Evolutionary conservation across 2,888 invertebrate species (phyloP).

Genomic region (Chrysina gloriosa): DNA sequence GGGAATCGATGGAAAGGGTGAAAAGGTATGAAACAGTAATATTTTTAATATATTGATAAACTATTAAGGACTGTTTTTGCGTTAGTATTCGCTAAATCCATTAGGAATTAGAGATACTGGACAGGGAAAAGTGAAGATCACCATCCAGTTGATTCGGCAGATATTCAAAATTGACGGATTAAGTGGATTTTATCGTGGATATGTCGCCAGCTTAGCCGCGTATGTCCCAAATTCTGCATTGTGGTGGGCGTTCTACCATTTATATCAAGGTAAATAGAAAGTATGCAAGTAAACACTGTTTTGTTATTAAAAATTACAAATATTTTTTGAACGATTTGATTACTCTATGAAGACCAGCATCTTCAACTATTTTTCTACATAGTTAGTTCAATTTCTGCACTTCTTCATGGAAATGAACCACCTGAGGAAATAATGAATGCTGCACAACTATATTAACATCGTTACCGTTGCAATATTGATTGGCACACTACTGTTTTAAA

Average conservation of each 20-base stretch:
- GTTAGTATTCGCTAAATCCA: slow-evolving; percentile 63
- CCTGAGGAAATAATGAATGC: too few species aligned
- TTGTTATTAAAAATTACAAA: too few species aligned
- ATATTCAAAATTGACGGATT: slow-evolving; percentile 87
- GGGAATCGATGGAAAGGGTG: slow-evolving; percentile 66
- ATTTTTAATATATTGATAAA: background rate
- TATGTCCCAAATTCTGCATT: slow-evolving; percentile 98
- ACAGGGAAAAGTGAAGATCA: slow-evolving; percentile 75
- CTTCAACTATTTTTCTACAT: too few species aligned
- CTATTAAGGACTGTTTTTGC: slow-evolving; percentile 1
- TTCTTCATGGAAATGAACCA: too few species aligned
- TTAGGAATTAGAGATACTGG: slow-evolving; percentile 76
- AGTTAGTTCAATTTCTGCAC: slow-evolving; percentile 50
- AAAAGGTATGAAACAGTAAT: slow-evolving; percentile 55
- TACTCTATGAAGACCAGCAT: too few species aligned
- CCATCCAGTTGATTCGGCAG: slow-evolving; percentile 79
- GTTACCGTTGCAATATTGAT: too few species aligned
- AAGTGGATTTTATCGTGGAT: slow-evolving; percentile 92
- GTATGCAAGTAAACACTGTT: background rate
- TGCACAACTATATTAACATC: too few species aligned
- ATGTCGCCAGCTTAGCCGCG: slow-evolving; percentile 89
- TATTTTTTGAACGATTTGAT: too few species aligned
- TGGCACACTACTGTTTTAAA: too few species aligned
- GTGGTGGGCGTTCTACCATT: slow-evolving; percentile 97
- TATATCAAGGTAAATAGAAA: slow-evolving; percentile 82